Percentiles rank a stretch among this genome's conserved stretches.
phyloP scores from a whole-genome alignment of 2,113 vertebrate species.

The Picathartes gymnocephalus region DNA sequence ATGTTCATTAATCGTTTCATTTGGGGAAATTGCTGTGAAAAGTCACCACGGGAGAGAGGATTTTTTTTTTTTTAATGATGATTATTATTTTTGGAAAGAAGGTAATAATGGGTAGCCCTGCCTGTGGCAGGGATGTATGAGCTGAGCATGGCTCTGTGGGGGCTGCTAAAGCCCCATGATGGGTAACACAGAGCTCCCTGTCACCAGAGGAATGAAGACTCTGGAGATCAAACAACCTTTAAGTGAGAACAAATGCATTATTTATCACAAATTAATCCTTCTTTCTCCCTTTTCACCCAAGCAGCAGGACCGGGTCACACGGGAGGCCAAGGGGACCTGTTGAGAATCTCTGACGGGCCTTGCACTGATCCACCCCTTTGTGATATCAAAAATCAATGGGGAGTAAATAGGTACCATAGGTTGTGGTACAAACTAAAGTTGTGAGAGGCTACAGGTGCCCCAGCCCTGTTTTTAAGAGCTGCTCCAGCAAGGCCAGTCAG shows the following conservation, averaged over 20 bases:
- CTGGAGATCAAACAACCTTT: slow-evolving; percentile 17
- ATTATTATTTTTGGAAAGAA: not conserved
- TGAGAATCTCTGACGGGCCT: not conserved
- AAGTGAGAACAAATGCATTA: slow-evolving; percentile 55
- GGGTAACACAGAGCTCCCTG: slow-evolving; percentile 45
- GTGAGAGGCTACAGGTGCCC: not conserved
- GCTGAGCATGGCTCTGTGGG: slow-evolving; percentile 1
- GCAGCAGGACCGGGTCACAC: not conserved
- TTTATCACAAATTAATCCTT: slow-evolving; percentile 54
- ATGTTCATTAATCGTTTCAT: slow-evolving; percentile 53
- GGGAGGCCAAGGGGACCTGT: not conserved
- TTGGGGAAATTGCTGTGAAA: slow-evolving; percentile 20
- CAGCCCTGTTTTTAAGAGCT: not conserved
- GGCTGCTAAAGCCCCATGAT: not conserved
- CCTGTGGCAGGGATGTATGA: not conserved
- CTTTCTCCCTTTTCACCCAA: not conserved
- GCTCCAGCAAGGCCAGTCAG: not conserved
- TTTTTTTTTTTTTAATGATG: not conserved
- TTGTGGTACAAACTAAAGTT: not conserved
- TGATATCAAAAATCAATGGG: not conserved
- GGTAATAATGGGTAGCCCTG: not conserved
- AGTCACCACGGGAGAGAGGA: slow-evolving; percentile 24
- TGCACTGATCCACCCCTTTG: not conserved
- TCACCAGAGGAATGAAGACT: slow-evolving; percentile 26
- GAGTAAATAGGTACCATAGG: not conserved